Base-by-base conservation (phyloP, 2,888 invertebrate species). In the Andrena hattorfiana region DNA sequence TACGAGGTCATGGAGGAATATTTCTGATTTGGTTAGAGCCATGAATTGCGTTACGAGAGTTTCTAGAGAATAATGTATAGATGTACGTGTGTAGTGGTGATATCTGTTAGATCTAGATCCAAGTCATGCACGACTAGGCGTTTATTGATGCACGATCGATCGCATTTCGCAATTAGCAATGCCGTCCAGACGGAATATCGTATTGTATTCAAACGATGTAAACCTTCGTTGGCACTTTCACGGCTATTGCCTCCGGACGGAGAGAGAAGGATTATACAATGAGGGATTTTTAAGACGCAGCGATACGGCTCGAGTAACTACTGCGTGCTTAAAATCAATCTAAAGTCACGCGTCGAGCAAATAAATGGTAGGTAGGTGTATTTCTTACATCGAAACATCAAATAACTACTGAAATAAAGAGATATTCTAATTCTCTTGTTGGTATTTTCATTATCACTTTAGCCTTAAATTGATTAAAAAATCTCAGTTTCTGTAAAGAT, bases 171-270 rank as follows among this genome's bases (percentile, higher is more conserved):
- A 91, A 91, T 91, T 91, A 91, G 89, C 88, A 81, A 90, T 87
- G 87, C 87, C 81, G 87, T 73, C 83, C 76, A 63, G 79, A 69
- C 84, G 66, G 42, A 78, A 80, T 83, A 77, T 63, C 59, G 86
- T 84, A 91, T 91, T 91, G 91, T 91, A 91, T 91, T 91, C 87
- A 90, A 91, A 91, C 91, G 79, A 83, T 81, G 77, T 77, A 75
- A 72, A 81, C 74, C 72, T 20, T 54, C 64, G 56, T 77, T 72
- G 77, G 32, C 81, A 60, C 81, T 72, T 81, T 81, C 76, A 76
- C 81, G 60, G 69, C 74, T 79, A 79, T 69, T 64, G 78, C 56
- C 70, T 32, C 32, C 35, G 10, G 42, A 79, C 10, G 16, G 3
- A 35, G 69, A 66, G 60, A 10, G 26, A 64, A 26, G 60, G 32